Evolutionary conservation across 2,113 vertebrate genomes (phyloP).

Genomic region (Pelusios castaneus): DNA sequence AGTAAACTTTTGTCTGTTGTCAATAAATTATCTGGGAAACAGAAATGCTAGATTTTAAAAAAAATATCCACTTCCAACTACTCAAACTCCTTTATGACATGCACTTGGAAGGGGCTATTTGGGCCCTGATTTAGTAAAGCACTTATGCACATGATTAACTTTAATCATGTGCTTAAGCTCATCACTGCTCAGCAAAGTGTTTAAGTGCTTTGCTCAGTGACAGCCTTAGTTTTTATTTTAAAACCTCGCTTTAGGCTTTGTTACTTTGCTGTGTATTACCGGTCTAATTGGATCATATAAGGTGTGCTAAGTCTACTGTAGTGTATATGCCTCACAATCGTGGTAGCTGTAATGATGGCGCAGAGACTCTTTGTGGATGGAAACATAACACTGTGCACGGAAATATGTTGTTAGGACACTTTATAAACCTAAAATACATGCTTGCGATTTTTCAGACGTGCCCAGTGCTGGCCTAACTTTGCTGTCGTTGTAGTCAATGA

Average conservation of each 20-base stretch:
- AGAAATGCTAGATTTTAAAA: constrained; percentile 51
- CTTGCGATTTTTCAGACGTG: not conserved
- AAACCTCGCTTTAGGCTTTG: not conserved
- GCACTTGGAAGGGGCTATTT: not conserved
- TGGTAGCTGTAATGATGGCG: constrained; percentile 15
- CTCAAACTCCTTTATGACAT: not conserved
- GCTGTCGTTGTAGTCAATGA: not conserved
- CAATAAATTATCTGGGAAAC: not conserved
- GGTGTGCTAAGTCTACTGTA: constrained; percentile 25
- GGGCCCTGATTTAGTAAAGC: not conserved
- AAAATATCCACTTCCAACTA: not conserved
- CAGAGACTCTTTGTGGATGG: constrained; percentile 21
- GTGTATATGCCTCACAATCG: not conserved
- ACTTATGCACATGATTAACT: not conserved
- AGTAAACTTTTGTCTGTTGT: not conserved
- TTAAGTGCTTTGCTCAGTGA: constrained; percentile 19
- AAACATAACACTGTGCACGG: constrained; percentile 25
- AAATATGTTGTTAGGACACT: not conserved
- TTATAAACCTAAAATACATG: not conserved
- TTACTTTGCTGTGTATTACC: constrained; percentile 30
- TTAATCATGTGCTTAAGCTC: constrained; percentile 9
- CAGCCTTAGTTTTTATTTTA: constrained; percentile 37
- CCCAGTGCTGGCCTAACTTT: not conserved
- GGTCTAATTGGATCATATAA: constrained; percentile 53
- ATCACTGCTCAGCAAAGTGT: not conserved